Base-by-base conservation (phyloP, 2,797 vertebrate species). In the Molossus molossus region DNA sequence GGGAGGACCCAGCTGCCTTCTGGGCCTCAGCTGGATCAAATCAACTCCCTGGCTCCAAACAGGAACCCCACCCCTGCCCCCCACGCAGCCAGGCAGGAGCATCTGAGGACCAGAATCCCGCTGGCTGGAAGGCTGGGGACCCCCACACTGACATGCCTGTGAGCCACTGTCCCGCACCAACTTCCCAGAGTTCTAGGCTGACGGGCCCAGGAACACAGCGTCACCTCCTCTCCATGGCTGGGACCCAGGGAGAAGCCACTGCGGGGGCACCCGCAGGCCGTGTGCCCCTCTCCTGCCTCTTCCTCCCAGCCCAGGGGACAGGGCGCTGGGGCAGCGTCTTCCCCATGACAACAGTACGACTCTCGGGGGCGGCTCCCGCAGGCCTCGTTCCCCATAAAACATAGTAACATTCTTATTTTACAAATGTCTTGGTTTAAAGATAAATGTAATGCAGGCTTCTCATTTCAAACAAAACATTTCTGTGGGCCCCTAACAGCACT, bases 11-110 rank as follows among this genome's bases (percentile, higher is more conserved):
- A 98, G 96, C 89, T 97, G 94, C 90, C 97, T 98, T 90, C 55
- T 33, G 69, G 81, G 92, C 72, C 95, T 98, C 97, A 98, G 98
- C 97, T 98, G 98, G 86, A 97, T 97, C 97, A 93, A 98, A 98
- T 98, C 97, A 98, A 94, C 76, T 83, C 76, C 90, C 97, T 96
- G 97, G 97, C 94, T 96, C 94, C 91, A 75, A 96, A 80, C 0
- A 96, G 93, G 96, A 97, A 94, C 82, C 95, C 96, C 86, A 27
- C 72, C 64, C 70, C 65, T 72, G 76, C 76, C 76, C 94, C 75
- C 91, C 81, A 94, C 9, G 0, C 83, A 95, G 96, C 0, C 0
- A 95, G 98, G 84, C 72, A 91, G 93, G 77, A 97, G 97, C 97
- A 98, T 97, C 98, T 94, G 94, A 98, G 95, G 95, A 67, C 90